Conservation (phyloP, 1,140 invertebrate genomes). For the Drosophila yakuba region DNA sequence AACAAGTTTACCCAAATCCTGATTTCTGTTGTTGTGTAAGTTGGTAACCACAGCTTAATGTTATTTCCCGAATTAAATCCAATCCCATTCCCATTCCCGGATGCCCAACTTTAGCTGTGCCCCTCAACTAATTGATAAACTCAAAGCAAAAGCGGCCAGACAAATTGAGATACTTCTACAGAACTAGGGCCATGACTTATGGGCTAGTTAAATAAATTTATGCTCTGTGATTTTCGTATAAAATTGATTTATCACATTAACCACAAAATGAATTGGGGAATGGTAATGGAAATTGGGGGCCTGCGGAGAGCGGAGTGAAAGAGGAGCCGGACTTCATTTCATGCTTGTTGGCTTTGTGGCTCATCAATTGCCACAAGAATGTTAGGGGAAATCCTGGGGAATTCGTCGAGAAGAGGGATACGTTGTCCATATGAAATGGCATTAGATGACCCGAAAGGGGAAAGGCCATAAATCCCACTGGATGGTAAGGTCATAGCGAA, state of each 20-base stretch:
- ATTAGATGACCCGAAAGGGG: slow-evolving; percentile 71
- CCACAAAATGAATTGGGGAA: slow-evolving; percentile 62
- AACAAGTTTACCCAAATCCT: background rate
- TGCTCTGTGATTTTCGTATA: slow-evolving; percentile 82
- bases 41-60: slow-evolving; percentile 15
- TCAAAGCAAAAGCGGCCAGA: slow-evolving; percentile 14
- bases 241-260: slow-evolving; percentile 83
- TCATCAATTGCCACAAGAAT: slow-evolving; percentile 67
- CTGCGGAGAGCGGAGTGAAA: background rate
- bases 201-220: slow-evolving; percentile 82
- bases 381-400: slow-evolving; percentile 5
- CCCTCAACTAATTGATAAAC: slow-evolving; percentile 43
- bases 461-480: slow-evolving; percentile 61
- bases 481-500: slow-evolving; percentile 54
- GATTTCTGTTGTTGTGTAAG: background rate
- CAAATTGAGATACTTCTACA: slow-evolving; percentile 12
- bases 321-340: slow-evolving; percentile 72
- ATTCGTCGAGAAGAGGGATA: slow-evolving; percentile 30
- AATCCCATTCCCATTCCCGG: too few relatives aligned
- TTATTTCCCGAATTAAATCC: slow-evolving; percentile 8
- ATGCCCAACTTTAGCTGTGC: background rate
- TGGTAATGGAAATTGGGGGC: slow-evolving; percentile 25
- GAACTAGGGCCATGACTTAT: slow-evolving; percentile 69
- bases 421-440: slow-evolving; percentile 64
- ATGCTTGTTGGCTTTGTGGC: slow-evolving; percentile 81